phyloP scores from a whole-genome alignment of 2,888 invertebrate species.

The Acronicta alni region DNA sequence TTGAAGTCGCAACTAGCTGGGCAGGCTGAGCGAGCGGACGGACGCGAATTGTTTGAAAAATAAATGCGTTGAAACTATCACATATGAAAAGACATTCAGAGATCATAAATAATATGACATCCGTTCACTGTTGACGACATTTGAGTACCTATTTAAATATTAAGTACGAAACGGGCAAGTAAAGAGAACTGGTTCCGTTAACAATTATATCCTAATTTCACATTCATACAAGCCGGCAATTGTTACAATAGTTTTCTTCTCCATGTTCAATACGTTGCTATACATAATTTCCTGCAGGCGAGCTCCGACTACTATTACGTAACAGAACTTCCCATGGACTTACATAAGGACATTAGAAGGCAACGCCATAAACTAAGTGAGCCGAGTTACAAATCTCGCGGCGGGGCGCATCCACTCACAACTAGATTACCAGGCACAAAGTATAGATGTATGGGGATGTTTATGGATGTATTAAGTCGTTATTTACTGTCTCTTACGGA shows the following conservation, averaged over 20 bases:
- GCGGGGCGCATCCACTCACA: slow-evolving; percentile 49
- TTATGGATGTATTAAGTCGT: slow-evolving; percentile 29
- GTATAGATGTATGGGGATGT: slow-evolving; percentile 3
- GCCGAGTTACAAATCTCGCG: slow-evolving; percentile 54
- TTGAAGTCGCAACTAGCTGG: too few species aligned
- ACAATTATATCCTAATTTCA: too few species aligned
- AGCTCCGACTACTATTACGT: slow-evolving; percentile 14
- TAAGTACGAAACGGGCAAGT: too few species aligned
- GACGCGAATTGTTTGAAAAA: too few species aligned
- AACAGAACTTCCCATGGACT: slow-evolving; percentile 5
- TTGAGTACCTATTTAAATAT: too few species aligned
- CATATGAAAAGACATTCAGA: too few species aligned
- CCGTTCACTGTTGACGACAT: too few species aligned
- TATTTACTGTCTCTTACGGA: slow-evolving; percentile 52
- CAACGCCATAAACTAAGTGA: slow-evolving; percentile 37
- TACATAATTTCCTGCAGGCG: slow-evolving; percentile 6
- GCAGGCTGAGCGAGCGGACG: too few species aligned
- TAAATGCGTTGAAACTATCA: too few species aligned
- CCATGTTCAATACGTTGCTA: slow-evolving; percentile 1
- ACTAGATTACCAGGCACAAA: slow-evolving; percentile 53
- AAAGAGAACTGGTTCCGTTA: too few species aligned
- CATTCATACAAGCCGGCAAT: slow-evolving; percentile 5
- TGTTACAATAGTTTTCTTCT: slow-evolving; percentile 3
- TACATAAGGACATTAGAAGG: slow-evolving; percentile 24
- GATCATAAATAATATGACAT: too few species aligned